A percentile compares a stretch with the other conserved stretches of the same genome.
Conservation (phyloP, 2,797 vertebrate species). For the Enteromius mattozi region DNA sequence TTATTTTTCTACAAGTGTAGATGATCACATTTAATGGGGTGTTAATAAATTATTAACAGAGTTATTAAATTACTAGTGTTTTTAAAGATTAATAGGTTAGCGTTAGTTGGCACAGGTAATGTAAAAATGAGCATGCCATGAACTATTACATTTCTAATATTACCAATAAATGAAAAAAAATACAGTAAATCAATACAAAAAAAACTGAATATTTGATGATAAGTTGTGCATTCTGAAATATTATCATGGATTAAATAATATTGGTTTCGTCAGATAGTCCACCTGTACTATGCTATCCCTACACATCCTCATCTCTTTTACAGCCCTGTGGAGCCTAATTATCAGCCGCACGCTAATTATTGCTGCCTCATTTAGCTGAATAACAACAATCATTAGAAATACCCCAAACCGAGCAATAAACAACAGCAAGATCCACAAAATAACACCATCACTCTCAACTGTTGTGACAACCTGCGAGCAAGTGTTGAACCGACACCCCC, state of each 20-base stretch:
- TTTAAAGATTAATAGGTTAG: constrained; percentile 9
- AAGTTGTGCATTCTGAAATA: neutral
- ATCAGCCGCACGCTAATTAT: constrained; percentile 78
- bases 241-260: neutral
- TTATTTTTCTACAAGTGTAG: neutral
- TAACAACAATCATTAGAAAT: constrained; percentile 77
- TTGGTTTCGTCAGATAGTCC: constrained; percentile 47
- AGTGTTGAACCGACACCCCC: constrained; percentile 16
- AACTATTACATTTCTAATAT: neutral
- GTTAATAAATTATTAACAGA: neutral
- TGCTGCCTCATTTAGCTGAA: constrained; percentile 82
- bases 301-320: constrained; percentile 41
- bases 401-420: constrained; percentile 76
- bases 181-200: neutral
- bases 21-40: neutral
- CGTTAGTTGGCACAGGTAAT: neutral
- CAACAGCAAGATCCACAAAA: constrained; percentile 61
- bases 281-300: constrained; percentile 45
- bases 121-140: neutral
- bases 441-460: constrained; percentile 47
- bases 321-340: constrained; percentile 68
- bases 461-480: constrained; percentile 39
- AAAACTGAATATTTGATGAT: neutral
- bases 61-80: constrained; percentile 6
- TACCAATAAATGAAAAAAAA: neutral